Evolutionary conservation across 2,888 invertebrate genomes (phyloP), one percentile per base, ranked within the genome.

Genomic region (Diplolepis rosae): DNA sequence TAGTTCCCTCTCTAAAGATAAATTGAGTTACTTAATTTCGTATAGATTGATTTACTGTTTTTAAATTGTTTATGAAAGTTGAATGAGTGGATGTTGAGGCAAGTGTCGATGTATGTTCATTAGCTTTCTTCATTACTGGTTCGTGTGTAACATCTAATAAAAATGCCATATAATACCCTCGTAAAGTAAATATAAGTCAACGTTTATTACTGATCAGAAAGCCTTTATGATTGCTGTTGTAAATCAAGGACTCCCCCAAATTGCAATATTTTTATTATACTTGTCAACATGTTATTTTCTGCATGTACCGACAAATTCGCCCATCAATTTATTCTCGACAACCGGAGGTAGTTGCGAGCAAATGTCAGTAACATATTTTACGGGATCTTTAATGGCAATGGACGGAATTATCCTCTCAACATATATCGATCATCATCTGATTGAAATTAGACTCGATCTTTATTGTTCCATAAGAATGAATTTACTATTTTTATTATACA

Each of bases 341-440:
- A 39, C 39, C 69, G 77, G 69, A 74, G 11, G n/a, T n/a, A n/a
- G n/a, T n/a, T n/a, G n/a, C n/a, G n/a, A n/a, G n/a, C n/a, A 74
- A 73, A 74, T 74, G 70, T 74, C 76, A 76, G 71, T 78, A 79
- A 77, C 79, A 79, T 82, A 82, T 82, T 85, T 86, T 85, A 86
- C 83, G 79, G 83, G 83, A 72, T 75, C 82, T 83, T 86, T 85
- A 85, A 85, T 82, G 82, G 83, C 78, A 68, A 65, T 69, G 76
- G 72, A 74, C 65, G 4, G 30, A 54, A 54, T 54, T 30, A 32
- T 54, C 18, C 30, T 11, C 18, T 2, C 6, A 30, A 2, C 13
- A 35, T 35, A 13, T 9, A 35, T 9, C n/a, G 11, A 39, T n/a
- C n/a, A n/a, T n/a, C n/a, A n/a, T n/a, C n/a, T n/a, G n/a, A n/a